These are phyloP conservation scores for Cantharis rufa DNA, from an alignment of 2,888 invertebrate genomes.

Conservation along the genomic window DNA sequence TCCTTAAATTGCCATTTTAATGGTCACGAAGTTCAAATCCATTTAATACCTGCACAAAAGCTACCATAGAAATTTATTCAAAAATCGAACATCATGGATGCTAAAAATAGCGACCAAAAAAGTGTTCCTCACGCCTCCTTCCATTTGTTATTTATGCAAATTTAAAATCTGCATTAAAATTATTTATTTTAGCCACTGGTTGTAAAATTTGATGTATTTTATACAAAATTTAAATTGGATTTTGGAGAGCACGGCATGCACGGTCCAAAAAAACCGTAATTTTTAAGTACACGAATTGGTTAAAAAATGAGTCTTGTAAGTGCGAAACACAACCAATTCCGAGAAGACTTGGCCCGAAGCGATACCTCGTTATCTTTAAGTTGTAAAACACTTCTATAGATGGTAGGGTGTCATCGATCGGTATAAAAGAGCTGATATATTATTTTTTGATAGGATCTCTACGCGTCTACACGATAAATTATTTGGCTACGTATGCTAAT, in stretches of 20 bases:
- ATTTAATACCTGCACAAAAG: neutral
- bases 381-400: constrained; percentile 26
- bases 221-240: neutral
- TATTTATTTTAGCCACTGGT: neutral
- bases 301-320: constrained; percentile 15
- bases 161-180: neutral
- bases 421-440: constrained; percentile 33
- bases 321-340: constrained; percentile 14
- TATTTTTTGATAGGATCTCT: constrained; percentile 20
- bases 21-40: constrained; percentile 7
- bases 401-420: constrained; percentile 28
- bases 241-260: neutral
- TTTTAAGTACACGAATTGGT: constrained; percentile 11
- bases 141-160: neutral
- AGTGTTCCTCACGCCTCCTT: neutral
- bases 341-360: constrained; percentile 7
- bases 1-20: constrained; percentile 17
- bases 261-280: neutral
- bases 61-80: constrained; percentile 1
- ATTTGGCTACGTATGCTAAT: constrained; percentile 16
- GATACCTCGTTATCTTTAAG: constrained; percentile 8
- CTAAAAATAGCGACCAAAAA: constrained; percentile 5
- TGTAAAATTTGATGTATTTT: neutral
- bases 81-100: constrained; percentile 1
- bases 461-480: constrained; percentile 17